Evolutionary conservation across 2,888 invertebrate genomes (phyloP), one percentile per base, ranked within the genome.

Genomic region (Eurois occulta): DNA sequence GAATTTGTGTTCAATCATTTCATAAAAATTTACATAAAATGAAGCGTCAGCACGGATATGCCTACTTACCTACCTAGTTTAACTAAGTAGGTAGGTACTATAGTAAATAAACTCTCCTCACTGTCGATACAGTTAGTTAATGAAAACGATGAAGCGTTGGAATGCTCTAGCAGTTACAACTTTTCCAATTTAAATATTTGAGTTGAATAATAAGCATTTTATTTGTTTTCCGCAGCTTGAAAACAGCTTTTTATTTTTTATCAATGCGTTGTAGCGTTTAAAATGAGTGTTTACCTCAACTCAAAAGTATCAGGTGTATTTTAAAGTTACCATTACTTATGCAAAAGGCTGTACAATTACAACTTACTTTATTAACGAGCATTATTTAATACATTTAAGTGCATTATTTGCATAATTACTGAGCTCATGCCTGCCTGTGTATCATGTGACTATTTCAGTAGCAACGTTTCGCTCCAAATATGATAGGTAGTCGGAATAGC

Each of bases 391-490:
- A 60, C 35, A 46, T 76, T 28, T 28, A 75, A 11, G 28, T 24
- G 28, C 46, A 16, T 35, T 35, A 72, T 74, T 74, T 74, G 35
- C 24, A 41, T 41, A 69, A 28, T 28, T 41, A 32, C 24, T 35
- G 21, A 21, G 32, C 32, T n/a, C 6, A 28, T n/a, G 1, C 8
- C 10, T 73, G 18, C 18, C n/a, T 32, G 18, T 6, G 13, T 21
- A 48, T 32, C 48, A 58, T 13, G 8, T 21, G 35, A n/a, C 41
- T 65, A n/a, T 65, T 65, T 41, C 41, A 41, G 64, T 16, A 16
- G 41, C 7, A 58, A 48, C 11, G 58, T 70, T 64, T 52, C 55
- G 24, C 48, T 75, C 28, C 35, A 75, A 80, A 69, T 85, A 81
- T 72, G 43, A 43, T 65, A 84, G 18, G 18, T 81, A 68, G 52